Conservation (phyloP, 2,888 invertebrate genomes). For the Habrosyne pyritoides region DNA sequence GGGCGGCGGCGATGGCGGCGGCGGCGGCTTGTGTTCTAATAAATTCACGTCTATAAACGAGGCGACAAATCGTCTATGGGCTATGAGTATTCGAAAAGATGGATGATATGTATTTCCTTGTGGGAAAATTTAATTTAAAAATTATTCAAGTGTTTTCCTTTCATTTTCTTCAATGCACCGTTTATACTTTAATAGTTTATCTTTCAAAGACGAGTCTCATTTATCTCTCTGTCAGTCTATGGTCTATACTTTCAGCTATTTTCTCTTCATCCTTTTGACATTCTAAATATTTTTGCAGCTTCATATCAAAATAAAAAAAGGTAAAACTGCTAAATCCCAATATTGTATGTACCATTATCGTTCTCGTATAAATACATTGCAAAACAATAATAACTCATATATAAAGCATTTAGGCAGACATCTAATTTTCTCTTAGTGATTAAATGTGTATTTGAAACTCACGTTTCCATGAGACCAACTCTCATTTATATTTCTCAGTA, state of each 20-base stretch:
- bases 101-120: not conserved
- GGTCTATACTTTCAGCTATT: no score
- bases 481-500: not conserved
- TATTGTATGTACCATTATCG: no score
- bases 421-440: no score
- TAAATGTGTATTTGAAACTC: not conserved
- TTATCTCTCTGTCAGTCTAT: no score
- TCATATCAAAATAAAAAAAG: no score
- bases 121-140: not conserved
- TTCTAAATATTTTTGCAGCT: no score
- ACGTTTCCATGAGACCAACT: not conserved
- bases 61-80: constrained; percentile 15
- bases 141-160: not conserved
- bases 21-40: not conserved
- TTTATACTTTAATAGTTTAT: no score
- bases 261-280: not conserved
- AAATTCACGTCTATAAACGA: constrained; percentile 12
- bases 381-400: no score
- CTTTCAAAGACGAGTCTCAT: no score
- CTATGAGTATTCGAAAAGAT: not conserved
- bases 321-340: no score
- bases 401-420: no score
- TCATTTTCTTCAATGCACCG: not conserved
- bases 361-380: no score
- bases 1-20: constrained; percentile 10